Percentiles rank a stretch among this genome's conserved stretches.
These are phyloP conservation scores for Dendronephthya gigantea DNA, from an alignment of 64 coral and sea anemone genomes.

Conservation along the genomic window DNA sequence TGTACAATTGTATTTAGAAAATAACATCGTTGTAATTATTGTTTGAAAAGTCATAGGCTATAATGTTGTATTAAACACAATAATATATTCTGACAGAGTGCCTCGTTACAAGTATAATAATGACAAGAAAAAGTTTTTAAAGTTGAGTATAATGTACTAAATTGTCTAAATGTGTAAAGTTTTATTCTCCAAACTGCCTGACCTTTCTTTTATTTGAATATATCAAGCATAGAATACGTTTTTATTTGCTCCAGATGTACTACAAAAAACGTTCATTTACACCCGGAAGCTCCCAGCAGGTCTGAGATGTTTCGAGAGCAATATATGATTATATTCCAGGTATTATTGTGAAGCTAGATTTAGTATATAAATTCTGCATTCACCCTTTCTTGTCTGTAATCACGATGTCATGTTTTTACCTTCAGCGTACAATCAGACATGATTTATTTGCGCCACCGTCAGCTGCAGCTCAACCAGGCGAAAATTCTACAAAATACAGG, in stretches of 20 bases:
- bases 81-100: background rate
- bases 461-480: background rate
- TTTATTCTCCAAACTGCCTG: too few species aligned
- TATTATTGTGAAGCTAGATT: too few species aligned
- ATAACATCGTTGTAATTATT: background rate
- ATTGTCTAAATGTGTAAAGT: background rate
- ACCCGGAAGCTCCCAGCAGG: background rate
- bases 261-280: background rate
- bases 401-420: too few species aligned
- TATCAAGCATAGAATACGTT: background rate
- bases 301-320: background rate
- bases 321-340: conserved; percentile 1
- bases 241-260: background rate
- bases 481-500: background rate
- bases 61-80: too few species aligned
- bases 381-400: too few species aligned
- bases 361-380: background rate
- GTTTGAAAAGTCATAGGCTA: too few species aligned
- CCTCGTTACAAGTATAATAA: conserved; percentile 65
- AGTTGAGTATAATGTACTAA: background rate
- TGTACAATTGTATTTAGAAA: background rate
- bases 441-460: background rate
- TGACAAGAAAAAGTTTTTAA: conserved; percentile 87
- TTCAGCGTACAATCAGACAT: background rate
- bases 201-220: too few species aligned